phyloP scores from a whole-genome alignment of 2,113 vertebrate species.

The Scatophagus argus region DNA sequence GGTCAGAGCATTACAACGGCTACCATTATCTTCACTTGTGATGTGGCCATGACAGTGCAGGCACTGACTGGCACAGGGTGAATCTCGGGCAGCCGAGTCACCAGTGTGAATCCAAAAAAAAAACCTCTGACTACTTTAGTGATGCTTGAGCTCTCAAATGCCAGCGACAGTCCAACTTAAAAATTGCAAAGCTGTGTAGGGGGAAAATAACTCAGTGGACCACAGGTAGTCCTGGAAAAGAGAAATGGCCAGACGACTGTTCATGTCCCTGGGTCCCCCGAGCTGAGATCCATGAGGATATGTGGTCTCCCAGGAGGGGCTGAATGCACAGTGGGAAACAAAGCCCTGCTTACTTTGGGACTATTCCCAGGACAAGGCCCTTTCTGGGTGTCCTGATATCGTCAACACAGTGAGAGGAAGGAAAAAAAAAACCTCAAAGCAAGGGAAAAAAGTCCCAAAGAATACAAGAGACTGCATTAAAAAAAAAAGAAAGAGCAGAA shows the following conservation, averaged over 20 bases:
- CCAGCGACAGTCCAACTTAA: slow-evolving; percentile 14
- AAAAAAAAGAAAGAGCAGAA: slow-evolving; percentile 24
- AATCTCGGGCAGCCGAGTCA: slow-evolving; percentile 7
- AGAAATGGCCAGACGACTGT: slow-evolving; percentile 4
- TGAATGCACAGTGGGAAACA: slow-evolving; percentile 72
- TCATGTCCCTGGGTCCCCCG: background rate
- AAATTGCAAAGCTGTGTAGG: slow-evolving; percentile 9
- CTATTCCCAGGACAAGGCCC: slow-evolving; percentile 78
- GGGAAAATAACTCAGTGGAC: background rate
- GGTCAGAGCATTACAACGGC: slow-evolving; percentile 50
- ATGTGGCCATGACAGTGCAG: slow-evolving; percentile 20
- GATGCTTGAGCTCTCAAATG: slow-evolving; percentile 20
- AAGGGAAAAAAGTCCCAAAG: slow-evolving; percentile 19
- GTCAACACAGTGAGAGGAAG: slow-evolving; percentile 44
- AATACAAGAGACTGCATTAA: slow-evolving; percentile 46
- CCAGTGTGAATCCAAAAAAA: slow-evolving; percentile 22
- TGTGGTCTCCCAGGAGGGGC: slow-evolving; percentile 48
- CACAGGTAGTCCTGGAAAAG: slow-evolving; percentile 40
- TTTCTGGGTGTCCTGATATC: slow-evolving; percentile 62
- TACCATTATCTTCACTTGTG: slow-evolving; percentile 52
- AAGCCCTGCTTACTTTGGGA: slow-evolving; percentile 79
- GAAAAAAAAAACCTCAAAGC: slow-evolving; percentile 56
- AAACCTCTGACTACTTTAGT: no score
- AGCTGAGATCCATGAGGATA: slow-evolving; percentile 69
- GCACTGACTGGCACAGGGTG: slow-evolving; percentile 47